phyloP scores from a whole-genome alignment of 2,797 vertebrate species.

The Varecia variegata region DNA sequence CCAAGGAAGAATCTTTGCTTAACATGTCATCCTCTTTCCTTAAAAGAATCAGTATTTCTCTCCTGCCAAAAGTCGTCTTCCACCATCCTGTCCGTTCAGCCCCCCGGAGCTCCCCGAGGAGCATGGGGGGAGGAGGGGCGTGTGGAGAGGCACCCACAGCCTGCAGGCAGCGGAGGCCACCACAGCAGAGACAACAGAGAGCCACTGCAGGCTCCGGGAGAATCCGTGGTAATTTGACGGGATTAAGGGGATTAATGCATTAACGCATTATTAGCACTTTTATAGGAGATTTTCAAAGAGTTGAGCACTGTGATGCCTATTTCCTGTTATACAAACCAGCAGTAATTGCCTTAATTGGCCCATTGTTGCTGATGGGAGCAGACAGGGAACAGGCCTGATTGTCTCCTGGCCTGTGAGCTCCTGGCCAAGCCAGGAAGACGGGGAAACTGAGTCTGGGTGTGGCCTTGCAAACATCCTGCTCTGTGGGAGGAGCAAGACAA shows the following conservation, averaged over 20 bases:
- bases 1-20: neutral
- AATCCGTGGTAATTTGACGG: slow-evolving; percentile 81
- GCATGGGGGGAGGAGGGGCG: fast-evolving
- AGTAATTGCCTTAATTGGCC: slow-evolving; percentile 84
- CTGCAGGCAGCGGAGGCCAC: neutral
- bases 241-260: slow-evolving; percentile 86
- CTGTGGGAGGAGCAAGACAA: neutral
- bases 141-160: fast-evolving
- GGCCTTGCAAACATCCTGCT: neutral
- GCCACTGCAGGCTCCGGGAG: slow-evolving; percentile 58
- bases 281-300: slow-evolving; percentile 82
- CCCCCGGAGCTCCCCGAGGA: neutral
- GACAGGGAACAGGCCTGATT: slow-evolving; percentile 51
- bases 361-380: slow-evolving; percentile 71
- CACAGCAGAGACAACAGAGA: neutral
- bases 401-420: slow-evolving; percentile 51
- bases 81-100: neutral
- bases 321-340: slow-evolving; percentile 82
- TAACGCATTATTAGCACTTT: slow-evolving; percentile 84
- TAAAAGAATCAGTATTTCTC: neutral
- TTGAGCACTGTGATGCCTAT: slow-evolving; percentile 76
- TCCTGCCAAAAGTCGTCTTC: neutral
- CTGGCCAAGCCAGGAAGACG: neutral
- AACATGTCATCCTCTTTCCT: neutral
- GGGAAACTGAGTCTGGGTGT: slow-evolving; percentile 39